Base-by-base conservation (phyloP, 2,888 invertebrate species). In the Dicyrtomina minuta region DNA sequence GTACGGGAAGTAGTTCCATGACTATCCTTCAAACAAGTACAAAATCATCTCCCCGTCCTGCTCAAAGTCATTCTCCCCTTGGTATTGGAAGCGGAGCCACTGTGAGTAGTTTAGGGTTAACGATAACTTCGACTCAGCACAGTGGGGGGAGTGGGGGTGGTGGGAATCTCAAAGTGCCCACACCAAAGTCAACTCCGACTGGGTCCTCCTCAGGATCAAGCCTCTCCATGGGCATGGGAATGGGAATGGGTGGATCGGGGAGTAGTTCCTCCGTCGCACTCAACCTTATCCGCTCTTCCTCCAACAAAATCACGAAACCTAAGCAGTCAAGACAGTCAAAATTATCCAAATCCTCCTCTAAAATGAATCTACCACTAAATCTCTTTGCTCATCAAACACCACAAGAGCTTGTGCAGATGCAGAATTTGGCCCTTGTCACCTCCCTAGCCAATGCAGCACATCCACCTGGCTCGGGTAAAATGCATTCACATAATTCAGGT, bases 101-200 rank as follows among this genome's bases (percentile, higher is more conserved):
- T 24, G 17, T 41, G 13, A 60, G 60, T 44, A 55, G 51, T 39
- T 33, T 51, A 33, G 64, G 64, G 20, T 22, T 65, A 17, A 64
- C 53, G 15, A 64, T 64, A 3, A 46, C 61, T 27, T 43, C 56
- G 3, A 12, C n/a, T 41, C 20, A 27, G 64, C 39, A 53, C 33
- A 8, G 33, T 33, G 33, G 33, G 8, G 10, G 46, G 4, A 8
- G 33, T 33, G 33, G 33, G 8, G 10, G 46, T 46, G n/a, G 5
- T 17, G 17, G 20, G 2, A 17, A n/a, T 43, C 55, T 65, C 4
- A 65, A 65, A 41, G 65, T 65, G 8, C 65, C 65, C 8, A 65
- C 65, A 26, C 65, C 65, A 2, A 65, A 65, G 43, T 55, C 56
- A 10, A 65, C 65, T 17, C 65, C 65, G 10, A 65, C 65, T 8